Evolutionary conservation across 2,113 vertebrate species (phyloP).

Genomic region (Ceyx cyanopectus): DNA sequence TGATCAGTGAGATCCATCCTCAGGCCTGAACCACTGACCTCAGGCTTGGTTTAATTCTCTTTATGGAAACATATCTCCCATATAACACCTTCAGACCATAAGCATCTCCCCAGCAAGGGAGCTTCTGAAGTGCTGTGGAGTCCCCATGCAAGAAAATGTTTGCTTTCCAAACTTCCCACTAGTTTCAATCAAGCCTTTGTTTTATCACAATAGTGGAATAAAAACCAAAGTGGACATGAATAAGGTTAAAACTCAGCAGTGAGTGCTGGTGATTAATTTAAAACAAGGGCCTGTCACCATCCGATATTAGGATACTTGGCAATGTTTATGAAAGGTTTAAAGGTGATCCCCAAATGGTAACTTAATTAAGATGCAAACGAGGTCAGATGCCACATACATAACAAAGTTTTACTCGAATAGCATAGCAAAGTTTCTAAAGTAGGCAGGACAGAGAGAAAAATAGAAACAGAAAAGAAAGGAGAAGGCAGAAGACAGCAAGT

Average conservation of each 20-base stretch:
- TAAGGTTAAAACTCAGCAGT: not conserved
- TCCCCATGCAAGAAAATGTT: not conserved
- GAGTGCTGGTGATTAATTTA: not conserved
- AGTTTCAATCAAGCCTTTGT: not conserved
- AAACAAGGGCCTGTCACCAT: too few relatives aligned
- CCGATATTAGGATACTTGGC: too few relatives aligned
- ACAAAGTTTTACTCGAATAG: too few relatives aligned
- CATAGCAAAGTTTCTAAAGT: too few relatives aligned
- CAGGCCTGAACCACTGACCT: not conserved
- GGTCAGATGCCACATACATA: too few relatives aligned
- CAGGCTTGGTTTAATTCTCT: not conserved
- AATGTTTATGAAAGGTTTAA: too few relatives aligned
- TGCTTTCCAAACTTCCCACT: not conserved
- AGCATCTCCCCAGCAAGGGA: not conserved
- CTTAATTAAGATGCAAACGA: too few relatives aligned
- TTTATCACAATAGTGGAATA: not conserved
- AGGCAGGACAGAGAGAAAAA: too few relatives aligned
- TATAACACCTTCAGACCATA: fast-evolving
- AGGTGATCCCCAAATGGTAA: too few relatives aligned
- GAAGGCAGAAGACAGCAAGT: too few relatives aligned
- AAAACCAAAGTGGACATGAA: fast-evolving
- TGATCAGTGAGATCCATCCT: fast-evolving
- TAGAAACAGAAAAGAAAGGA: too few relatives aligned
- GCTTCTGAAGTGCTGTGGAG: not conserved
- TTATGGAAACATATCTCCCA: fast-evolving